Base-by-base conservation (phyloP, 2,113 vertebrate genomes). In the Dendropsophus ebraccatus region DNA sequence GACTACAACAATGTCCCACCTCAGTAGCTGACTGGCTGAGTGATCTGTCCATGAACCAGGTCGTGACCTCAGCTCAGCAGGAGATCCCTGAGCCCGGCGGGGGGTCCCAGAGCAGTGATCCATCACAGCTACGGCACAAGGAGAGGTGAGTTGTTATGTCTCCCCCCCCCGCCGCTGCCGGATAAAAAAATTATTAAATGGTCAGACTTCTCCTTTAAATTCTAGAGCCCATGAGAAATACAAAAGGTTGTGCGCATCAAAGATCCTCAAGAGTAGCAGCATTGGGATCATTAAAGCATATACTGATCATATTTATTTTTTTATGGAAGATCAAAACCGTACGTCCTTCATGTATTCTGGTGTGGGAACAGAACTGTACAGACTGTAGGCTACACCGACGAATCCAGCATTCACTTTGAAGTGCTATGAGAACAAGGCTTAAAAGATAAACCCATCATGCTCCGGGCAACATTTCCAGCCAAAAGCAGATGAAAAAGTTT, bases 401-500 rank as follows among this genome's bases (percentile, higher is more conserved):
- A 41, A 81, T 62, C 19, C 9, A 49, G n/a, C 69, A 87, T 74
- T 87, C 69, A 74, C 77, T 87, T 87, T 87, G 77, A 87, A 74
- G 77, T 81, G 52, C 77, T 74, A 49, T 73, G 47, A 69, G 45
- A 85, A 60, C 67, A 81, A 74, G 45, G 35, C 69, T 74, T 81
- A 73, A 87, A 81, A 74, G 52, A 87, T 50, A 54, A 87, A 87
- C n/a, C 58, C 62, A 58, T 60, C n/a, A 73, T 62, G 67, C 52
- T 74, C 37, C 35, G 23, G 54, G 77, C 85, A 86, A 62, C 8
- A 16, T 74, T 81, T 7, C 37, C n/a, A 65, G 77, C 41, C n/a
- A 80, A n/a, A 52, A 72, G n/a, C 17, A 21, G 37, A 52, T 76
- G 21, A 79, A 86, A 47, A 62, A 74, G 35, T 30, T 65, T 19